Conservation (phyloP, 2,888 invertebrate species). For the Dione vanillae region DNA sequence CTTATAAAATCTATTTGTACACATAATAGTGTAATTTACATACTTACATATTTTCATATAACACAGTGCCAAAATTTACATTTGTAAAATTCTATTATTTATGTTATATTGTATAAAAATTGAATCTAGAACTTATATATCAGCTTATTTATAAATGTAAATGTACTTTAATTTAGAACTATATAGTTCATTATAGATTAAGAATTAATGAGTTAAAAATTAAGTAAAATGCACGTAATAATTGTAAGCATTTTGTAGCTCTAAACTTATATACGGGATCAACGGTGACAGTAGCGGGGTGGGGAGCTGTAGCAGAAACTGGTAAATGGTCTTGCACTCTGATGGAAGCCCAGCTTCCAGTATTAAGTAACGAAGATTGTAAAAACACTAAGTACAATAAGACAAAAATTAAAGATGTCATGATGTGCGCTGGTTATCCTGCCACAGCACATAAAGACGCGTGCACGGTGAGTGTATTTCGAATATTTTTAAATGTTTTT, state of each 20-base stretch:
- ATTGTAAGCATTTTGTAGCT: slow-evolving; percentile 53
- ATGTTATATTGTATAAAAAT: too few relatives aligned
- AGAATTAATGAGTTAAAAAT: too few relatives aligned
- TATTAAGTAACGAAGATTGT: slow-evolving; percentile 88
- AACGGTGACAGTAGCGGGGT: slow-evolving; percentile 90
- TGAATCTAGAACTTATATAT: too few relatives aligned
- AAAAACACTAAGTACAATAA: slow-evolving; percentile 90
- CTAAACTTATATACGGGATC: slow-evolving; percentile 88
- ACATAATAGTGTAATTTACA: too few relatives aligned
- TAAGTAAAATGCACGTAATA: neutral
- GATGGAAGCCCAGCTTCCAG: slow-evolving; percentile 91
- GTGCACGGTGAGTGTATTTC: slow-evolving; percentile 86
- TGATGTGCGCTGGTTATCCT: slow-evolving; percentile 93
- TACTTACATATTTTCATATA: too few relatives aligned
- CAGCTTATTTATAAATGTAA: too few relatives aligned
- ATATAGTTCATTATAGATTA: too few relatives aligned
- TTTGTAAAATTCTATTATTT: too few relatives aligned
- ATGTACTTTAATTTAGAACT: too few relatives aligned
- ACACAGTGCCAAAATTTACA: too few relatives aligned
- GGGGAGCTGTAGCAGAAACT: slow-evolving; percentile 93
- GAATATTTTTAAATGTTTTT: too few relatives aligned
- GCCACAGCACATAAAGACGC: slow-evolving; percentile 90
- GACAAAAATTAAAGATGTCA: slow-evolving; percentile 93
- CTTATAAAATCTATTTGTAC: too few relatives aligned
- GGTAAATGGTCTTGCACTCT: slow-evolving; percentile 92